These are phyloP conservation scores for Gnatocerus cornutus DNA, from an alignment of 2,888 invertebrate genomes.

Conservation along the genomic window DNA sequence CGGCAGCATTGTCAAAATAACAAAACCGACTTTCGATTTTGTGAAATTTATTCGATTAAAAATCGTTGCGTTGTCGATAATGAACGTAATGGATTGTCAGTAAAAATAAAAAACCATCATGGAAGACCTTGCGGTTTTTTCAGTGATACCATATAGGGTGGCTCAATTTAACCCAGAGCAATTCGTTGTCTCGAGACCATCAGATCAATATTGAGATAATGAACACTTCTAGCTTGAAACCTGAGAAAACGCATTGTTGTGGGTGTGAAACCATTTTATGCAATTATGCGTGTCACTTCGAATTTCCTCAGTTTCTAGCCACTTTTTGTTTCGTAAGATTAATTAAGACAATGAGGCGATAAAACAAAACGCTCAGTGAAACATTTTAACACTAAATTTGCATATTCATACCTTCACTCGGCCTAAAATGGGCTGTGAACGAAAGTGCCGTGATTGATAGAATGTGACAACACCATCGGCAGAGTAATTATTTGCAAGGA, in stretches of 20 bases:
- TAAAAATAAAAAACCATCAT: slow-evolving; percentile 20
- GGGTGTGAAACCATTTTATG: slow-evolving; percentile 21
- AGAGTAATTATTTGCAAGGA: background rate
- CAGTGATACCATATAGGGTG: slow-evolving; percentile 34
- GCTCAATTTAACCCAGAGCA: slow-evolving; percentile 34
- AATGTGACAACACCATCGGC: slow-evolving; percentile 18
- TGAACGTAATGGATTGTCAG: slow-evolving; percentile 19
- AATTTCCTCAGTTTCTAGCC: slow-evolving; percentile 9
- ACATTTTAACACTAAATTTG: slow-evolving; percentile 19
- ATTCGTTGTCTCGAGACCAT: slow-evolving; percentile 19
- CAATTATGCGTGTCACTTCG: background rate
- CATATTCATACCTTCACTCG: slow-evolving; percentile 39
- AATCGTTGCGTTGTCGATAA: slow-evolving; percentile 16
- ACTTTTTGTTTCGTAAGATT: slow-evolving; percentile 26
- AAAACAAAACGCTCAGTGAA: slow-evolving; percentile 24
- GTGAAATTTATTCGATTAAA: slow-evolving; percentile 27
- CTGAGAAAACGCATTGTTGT: slow-evolving; percentile 11
- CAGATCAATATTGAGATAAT: slow-evolving; percentile 25
- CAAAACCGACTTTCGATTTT: slow-evolving; percentile 34
- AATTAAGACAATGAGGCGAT: slow-evolving; percentile 34
- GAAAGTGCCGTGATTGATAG: slow-evolving; percentile 28
- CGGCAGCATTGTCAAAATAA: slow-evolving; percentile 23
- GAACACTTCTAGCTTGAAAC: slow-evolving; percentile 22
- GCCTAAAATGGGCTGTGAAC: slow-evolving; percentile 24
- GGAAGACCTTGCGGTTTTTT: slow-evolving; percentile 36